A percentile compares a stretch with the other conserved stretches of the same genome.
Conservation (phyloP, 92 coral and sea anemone species). For the Palythoa grandiflora region DNA sequence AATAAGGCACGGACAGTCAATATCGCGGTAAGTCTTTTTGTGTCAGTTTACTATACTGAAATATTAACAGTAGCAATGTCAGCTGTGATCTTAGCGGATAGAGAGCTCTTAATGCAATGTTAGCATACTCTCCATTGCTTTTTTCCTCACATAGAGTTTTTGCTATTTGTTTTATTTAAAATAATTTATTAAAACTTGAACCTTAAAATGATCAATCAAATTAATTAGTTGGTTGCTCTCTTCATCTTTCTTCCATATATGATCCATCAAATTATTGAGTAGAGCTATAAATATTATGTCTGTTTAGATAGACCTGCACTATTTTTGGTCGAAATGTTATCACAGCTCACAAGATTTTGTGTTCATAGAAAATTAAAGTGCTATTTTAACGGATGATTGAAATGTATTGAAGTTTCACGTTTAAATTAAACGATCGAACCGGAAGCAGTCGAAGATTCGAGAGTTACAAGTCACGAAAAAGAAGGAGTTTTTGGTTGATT, state of each 20-base stretch:
- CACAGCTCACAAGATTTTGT: not conserved
- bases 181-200: too few species aligned
- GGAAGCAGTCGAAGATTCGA: not conserved
- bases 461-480: not conserved
- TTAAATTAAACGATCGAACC: not conserved
- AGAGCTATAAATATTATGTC: too few species aligned
- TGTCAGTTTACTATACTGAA: not conserved
- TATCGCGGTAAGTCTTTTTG: constrained; percentile 74
- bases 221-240: not conserved
- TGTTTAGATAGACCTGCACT: too few species aligned
- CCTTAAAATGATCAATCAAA: not conserved
- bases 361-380: not conserved
- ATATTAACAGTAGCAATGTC: not conserved
- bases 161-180: too few species aligned
- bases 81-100: not conserved
- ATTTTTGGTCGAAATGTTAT: not conserved
- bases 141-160: too few species aligned
- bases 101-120: too few species aligned
- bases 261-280: too few species aligned
- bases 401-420: not conserved
- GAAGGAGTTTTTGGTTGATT: not conserved
- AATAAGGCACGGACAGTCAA: constrained; percentile 79
- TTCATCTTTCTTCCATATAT: not conserved
- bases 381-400: not conserved
- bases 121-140: too few species aligned